phyloP scores from a whole-genome alignment of 2,113 vertebrate species.

The Marcusenius ussheri region DNA sequence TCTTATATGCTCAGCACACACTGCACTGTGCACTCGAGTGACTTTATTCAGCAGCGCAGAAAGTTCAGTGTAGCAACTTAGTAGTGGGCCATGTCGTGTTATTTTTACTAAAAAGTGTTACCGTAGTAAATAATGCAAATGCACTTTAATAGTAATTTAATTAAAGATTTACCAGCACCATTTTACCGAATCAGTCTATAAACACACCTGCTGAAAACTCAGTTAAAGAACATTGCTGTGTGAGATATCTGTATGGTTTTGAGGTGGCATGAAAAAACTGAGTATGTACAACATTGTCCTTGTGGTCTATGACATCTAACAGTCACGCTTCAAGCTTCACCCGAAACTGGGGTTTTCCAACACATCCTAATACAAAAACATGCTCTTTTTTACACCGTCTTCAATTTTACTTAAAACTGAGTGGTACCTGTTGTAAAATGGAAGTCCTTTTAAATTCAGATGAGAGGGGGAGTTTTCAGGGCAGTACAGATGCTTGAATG shows the following conservation, averaged over 20 bases:
- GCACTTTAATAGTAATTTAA: neutral
- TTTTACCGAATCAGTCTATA: neutral
- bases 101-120: neutral
- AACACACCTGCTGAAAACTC: neutral
- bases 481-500: neutral
- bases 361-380: neutral
- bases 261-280: neutral
- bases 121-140: neutral
- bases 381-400: neutral
- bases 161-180: neutral
- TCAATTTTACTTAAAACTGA: neutral
- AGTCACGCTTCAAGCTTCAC: neutral
- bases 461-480: neutral
- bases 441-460: neutral
- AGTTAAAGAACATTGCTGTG: neutral
- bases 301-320: neutral
- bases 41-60: neutral
- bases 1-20: neutral
- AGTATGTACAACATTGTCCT: neutral
- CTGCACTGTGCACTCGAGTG: neutral
- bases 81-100: neutral
- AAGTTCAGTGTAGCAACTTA: neutral
- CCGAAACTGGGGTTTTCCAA: neutral
- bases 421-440: neutral
- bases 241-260: neutral